phyloP scores from a whole-genome alignment of 2,797 vertebrate genomes.

The Dallia pectoralis region DNA sequence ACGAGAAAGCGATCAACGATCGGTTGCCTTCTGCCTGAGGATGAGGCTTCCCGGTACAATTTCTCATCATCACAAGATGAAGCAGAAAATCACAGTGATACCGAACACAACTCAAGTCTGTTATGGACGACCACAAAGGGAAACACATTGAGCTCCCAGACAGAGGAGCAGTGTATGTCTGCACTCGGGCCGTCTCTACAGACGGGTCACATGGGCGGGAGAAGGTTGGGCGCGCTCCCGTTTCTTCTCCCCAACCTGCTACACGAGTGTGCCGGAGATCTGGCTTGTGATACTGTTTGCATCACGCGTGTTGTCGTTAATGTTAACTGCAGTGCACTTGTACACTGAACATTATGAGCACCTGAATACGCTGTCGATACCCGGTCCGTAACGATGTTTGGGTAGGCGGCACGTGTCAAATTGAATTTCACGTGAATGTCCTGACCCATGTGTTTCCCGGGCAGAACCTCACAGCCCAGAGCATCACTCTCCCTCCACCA shows the following conservation, averaged over 20 bases:
- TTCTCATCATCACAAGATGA: not conserved
- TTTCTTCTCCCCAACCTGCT: not conserved
- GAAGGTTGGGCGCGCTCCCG: slow-evolving; percentile 10
- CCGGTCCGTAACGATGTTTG: no score
- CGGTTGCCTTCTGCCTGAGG: not conserved
- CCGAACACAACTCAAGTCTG: not conserved
- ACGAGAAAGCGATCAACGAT: not conserved
- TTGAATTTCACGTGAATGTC: no score
- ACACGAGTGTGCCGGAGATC: not conserved
- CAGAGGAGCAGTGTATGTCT: slow-evolving; percentile 52
- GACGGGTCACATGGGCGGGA: slow-evolving; percentile 51
- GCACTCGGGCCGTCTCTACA: slow-evolving; percentile 44
- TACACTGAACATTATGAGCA: no score
- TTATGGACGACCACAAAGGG: not conserved
- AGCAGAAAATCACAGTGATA: not conserved
- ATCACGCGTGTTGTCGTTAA: no score
- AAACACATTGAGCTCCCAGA: slow-evolving; percentile 32
- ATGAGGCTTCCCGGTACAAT: not conserved
- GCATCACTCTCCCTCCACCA: no score
- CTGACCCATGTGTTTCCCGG: no score
- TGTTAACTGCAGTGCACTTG: no score
- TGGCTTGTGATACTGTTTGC: not conserved
- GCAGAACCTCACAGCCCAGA: no score
- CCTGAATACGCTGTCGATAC: no score
- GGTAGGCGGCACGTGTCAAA: no score